A percentile compares a stretch with the other conserved stretches of the same genome.
phyloP scores from a whole-genome alignment of 2,113 vertebrate species.

The Cromileptes altivelis region DNA sequence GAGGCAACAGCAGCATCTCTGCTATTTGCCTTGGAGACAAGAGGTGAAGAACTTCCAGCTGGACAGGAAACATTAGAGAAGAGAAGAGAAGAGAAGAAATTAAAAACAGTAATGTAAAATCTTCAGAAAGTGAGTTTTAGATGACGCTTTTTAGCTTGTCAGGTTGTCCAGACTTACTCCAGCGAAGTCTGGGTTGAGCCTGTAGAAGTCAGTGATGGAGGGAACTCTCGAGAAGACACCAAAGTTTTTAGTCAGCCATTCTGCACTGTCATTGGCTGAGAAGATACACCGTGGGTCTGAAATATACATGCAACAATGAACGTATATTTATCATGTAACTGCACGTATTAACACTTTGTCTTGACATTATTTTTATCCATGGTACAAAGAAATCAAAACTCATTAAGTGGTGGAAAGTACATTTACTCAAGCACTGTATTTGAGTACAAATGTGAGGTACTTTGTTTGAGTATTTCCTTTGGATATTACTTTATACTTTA shows the following conservation, averaged over 20 bases:
- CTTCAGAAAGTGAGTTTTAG: neutral
- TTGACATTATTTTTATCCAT: neutral
- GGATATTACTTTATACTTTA: too few species aligned
- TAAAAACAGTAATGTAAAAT: neutral
- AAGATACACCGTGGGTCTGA: slow-evolving; percentile 64
- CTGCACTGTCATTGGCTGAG: slow-evolving; percentile 59
- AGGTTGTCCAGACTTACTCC: slow-evolving; percentile 60
- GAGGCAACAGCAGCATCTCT: slow-evolving; percentile 73
- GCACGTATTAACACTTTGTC: neutral
- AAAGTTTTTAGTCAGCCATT: slow-evolving; percentile 72
- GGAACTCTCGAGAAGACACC: slow-evolving; percentile 67
- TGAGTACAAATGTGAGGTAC: neutral
- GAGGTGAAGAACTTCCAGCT: slow-evolving; percentile 69
- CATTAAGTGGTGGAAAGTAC: too few species aligned
- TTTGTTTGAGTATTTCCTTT: neutral
- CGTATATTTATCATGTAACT: neutral
- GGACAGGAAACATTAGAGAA: neutral
- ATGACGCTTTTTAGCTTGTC: neutral
- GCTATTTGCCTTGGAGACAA: slow-evolving; percentile 69
- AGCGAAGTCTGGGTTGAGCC: slow-evolving; percentile 67
- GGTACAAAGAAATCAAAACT: too few species aligned
- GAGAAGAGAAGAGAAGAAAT: neutral
- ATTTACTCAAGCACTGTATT: neutral
- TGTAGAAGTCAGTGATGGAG: slow-evolving; percentile 63
- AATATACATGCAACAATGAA: neutral